Conservation (phyloP, 1,140 invertebrate species). For the Drosophila miranda region DNA sequence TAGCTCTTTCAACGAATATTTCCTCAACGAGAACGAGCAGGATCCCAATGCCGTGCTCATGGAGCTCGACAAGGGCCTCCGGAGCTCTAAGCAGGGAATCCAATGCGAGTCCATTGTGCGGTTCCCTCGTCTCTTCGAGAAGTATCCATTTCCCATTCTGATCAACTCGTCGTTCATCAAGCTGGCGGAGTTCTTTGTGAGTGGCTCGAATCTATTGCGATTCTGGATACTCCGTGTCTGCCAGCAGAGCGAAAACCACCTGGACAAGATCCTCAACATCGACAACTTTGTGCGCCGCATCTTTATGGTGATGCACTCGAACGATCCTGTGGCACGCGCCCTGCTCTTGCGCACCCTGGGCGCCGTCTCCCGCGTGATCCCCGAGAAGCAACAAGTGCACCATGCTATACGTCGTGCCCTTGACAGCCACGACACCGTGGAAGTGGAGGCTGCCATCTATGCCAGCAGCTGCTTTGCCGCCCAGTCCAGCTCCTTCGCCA, state of each 20-base stretch:
- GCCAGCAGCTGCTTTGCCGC: slow-evolving; percentile 96
- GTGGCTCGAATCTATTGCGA: slow-evolving; percentile 95
- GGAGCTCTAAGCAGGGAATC: slow-evolving; percentile 94
- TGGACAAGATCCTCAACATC: slow-evolving; percentile 98
- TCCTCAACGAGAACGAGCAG: slow-evolving; percentile 92
- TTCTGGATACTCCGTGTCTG: slow-evolving; percentile 97
- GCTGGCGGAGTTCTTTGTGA: slow-evolving; percentile 96
- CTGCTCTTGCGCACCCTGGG: slow-evolving; percentile 95
- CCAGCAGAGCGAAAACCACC: slow-evolving; percentile 97
- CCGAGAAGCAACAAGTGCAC: slow-evolving; percentile 96
- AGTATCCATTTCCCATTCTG: slow-evolving; percentile 98
- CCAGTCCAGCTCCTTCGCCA: slow-evolving; percentile 96
- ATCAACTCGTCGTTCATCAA: slow-evolving; percentile 98
- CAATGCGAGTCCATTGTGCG: slow-evolving; percentile 98
- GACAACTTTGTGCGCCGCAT: slow-evolving; percentile 97
- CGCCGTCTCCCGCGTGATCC: slow-evolving; percentile 95
- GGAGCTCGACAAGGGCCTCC: slow-evolving; percentile 96
- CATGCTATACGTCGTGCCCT: slow-evolving; percentile 95
- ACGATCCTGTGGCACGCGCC: slow-evolving; percentile 97
- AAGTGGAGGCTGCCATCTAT: slow-evolving; percentile 98
- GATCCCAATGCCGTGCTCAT: slow-evolving; percentile 97
- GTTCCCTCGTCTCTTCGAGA: slow-evolving; percentile 96
- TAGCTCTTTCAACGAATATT: slow-evolving; percentile 88
- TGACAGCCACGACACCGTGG: slow-evolving; percentile 97
- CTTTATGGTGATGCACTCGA: slow-evolving; percentile 98